A percentile compares a stretch with the other conserved stretches of the same genome.
Conservation (phyloP, 2,888 invertebrate species). For the Perithous albicinctus region DNA sequence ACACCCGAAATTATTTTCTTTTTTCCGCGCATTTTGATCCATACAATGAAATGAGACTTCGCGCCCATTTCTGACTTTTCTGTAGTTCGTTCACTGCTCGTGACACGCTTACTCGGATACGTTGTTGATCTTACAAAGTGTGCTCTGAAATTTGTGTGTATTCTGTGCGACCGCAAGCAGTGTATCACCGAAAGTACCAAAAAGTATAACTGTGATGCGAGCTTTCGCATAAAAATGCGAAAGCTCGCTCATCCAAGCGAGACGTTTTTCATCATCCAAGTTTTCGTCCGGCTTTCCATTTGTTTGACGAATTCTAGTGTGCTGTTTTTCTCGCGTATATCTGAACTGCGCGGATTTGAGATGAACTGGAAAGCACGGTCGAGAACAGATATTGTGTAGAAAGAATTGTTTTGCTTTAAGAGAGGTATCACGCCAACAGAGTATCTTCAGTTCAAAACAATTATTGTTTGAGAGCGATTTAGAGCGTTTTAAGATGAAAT, state of each 20-base stretch:
- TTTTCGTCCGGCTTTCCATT: slow-evolving; percentile 48
- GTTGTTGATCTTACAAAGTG: slow-evolving; percentile 61
- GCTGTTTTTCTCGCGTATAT: slow-evolving; percentile 10
- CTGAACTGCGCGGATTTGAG: neutral
- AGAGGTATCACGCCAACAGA: neutral
- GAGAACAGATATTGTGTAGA: neutral
- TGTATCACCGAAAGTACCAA: slow-evolving; percentile 43
- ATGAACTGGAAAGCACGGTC: neutral
- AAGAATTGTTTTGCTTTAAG: slow-evolving; percentile 4
- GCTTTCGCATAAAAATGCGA: slow-evolving; percentile 57
- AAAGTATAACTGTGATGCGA: slow-evolving; percentile 36
- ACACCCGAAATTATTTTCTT: no score
- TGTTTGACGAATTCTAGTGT: slow-evolving; percentile 41
- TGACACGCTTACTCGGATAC: slow-evolving; percentile 29
- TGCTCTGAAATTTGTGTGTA: slow-evolving; percentile 34
- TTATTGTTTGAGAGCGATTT: no score
- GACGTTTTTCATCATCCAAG: slow-evolving; percentile 57
- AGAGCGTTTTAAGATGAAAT: neutral
- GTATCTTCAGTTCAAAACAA: neutral
- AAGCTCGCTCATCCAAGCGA: slow-evolving; percentile 34
- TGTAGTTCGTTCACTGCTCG: slow-evolving; percentile 23
- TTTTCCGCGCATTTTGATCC: neutral
- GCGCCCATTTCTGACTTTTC: slow-evolving; percentile 35
- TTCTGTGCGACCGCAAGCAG: slow-evolving; percentile 4
- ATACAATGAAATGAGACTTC: neutral